A percentile compares a stretch with the other conserved stretches of the same genome.
Evolutionary conservation across 2,888 invertebrate species (phyloP).

Genomic region (Hydrotaea diabolus): DNA sequence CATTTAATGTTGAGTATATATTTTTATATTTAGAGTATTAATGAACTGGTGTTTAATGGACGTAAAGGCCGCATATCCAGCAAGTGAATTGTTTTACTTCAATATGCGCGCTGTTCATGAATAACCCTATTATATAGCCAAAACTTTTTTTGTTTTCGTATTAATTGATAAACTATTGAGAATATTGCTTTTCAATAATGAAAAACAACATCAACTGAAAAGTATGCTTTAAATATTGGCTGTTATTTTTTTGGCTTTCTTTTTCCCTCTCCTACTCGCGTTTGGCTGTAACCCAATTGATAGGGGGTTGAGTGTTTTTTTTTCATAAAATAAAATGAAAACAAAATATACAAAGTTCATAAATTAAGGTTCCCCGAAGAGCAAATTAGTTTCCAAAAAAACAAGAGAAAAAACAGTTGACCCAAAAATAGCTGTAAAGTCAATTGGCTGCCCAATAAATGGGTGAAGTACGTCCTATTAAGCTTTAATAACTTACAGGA

Average conservation of each 20-base stretch:
- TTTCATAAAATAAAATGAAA: background rate
- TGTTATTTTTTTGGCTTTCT: background rate
- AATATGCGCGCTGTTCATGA: too few species aligned
- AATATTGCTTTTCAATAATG: conserved; percentile 38
- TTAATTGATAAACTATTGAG: conserved; percentile 28
- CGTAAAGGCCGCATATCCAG: too few species aligned
- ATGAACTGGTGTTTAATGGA: too few species aligned
- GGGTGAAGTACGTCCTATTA: background rate
- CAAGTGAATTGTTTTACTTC: too few species aligned
- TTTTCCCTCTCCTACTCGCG: background rate
- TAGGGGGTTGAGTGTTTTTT: background rate
- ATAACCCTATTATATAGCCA: too few species aligned
- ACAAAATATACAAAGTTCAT: background rate
- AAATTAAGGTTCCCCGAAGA: background rate
- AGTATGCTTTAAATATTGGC: conserved; percentile 39
- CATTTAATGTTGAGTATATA: conserved; percentile 1
- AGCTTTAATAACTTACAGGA: background rate
- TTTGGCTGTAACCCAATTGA: conserved; percentile 10
- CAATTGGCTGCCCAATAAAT: background rate
- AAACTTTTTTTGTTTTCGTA: background rate
- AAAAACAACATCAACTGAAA: conserved; percentile 11
- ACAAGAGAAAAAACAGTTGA: too few species aligned
- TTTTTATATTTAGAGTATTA: too few species aligned
- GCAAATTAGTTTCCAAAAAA: background rate
- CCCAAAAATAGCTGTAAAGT: background rate